Evolutionary conservation across 2,888 invertebrate genomes (phyloP).

Genomic region (Tetheella fluctuosa): DNA sequence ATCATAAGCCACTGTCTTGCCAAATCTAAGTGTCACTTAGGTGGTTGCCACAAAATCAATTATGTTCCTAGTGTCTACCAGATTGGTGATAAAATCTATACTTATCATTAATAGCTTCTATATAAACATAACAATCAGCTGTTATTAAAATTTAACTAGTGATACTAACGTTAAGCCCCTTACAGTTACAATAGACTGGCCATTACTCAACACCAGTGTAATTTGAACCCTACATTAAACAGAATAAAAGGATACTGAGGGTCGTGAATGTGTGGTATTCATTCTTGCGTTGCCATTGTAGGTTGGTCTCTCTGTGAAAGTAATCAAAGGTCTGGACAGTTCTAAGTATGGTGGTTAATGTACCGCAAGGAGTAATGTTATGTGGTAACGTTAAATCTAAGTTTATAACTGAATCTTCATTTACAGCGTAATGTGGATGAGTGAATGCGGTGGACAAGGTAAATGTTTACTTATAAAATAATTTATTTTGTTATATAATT

Average conservation of each 20-base stretch:
- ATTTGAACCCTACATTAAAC: constrained; percentile 49
- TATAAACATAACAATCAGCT: constrained; percentile 34
- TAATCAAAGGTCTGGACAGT: constrained; percentile 38
- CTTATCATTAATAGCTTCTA: constrained; percentile 12
- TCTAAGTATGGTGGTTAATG: constrained; percentile 48
- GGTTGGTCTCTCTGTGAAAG: constrained; percentile 39
- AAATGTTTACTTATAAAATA: neutral
- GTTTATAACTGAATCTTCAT: constrained; percentile 69
- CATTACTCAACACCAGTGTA: constrained; percentile 47
- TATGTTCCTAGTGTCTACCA: neutral
- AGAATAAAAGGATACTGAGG: constrained; percentile 45
- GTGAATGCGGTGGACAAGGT: constrained; percentile 27
- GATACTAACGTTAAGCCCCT: constrained; percentile 49
- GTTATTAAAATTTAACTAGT: constrained; percentile 64
- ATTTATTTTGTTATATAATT: no score
- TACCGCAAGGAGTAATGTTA: constrained; percentile 69
- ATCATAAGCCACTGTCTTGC: neutral
- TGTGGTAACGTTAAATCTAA: constrained; percentile 63
- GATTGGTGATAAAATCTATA: neutral
- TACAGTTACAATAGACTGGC: constrained; percentile 55
- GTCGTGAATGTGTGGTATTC: constrained; percentile 55
- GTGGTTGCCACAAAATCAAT: neutral
- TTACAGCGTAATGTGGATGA: constrained; percentile 47
- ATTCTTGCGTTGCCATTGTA: constrained; percentile 46
- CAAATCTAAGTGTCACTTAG: neutral